These are phyloP conservation scores for Harpalus rubripes DNA, from an alignment of 2,888 invertebrate genomes.

Conservation along the genomic window DNA sequence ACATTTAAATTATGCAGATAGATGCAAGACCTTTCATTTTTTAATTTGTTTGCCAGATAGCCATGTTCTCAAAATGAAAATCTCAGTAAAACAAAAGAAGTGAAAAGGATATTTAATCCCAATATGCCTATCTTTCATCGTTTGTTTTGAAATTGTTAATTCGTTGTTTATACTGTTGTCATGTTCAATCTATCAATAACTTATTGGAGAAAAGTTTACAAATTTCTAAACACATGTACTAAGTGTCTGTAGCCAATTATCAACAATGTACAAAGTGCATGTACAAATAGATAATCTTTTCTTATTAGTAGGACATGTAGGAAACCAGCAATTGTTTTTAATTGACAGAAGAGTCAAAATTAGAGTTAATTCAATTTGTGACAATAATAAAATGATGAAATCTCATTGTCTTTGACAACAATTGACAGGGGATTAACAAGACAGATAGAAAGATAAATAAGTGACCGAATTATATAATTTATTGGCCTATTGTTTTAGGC, in stretches of 20 bases:
- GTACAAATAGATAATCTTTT: not conserved
- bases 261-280: conserved; percentile 16
- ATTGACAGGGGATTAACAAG: conserved; percentile 1
- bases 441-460: not conserved
- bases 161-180: conserved; percentile 1
- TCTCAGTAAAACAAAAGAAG: too few species aligned
- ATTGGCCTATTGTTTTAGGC: not conserved
- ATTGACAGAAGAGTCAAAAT: conserved; percentile 33
- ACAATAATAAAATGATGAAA: conserved; percentile 24
- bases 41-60: too few species aligned
- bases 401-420: conserved; percentile 2
- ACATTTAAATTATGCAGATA: too few species aligned
- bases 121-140: too few species aligned
- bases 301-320: conserved; percentile 21
- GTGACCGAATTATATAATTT: conserved; percentile 11
- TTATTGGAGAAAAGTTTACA: conserved; percentile 11
- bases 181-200: conserved; percentile 1
- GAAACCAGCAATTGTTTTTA: conserved; percentile 43
- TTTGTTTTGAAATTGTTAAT: conserved; percentile 4
- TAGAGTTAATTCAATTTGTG: conserved; percentile 21
- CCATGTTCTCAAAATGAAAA: too few species aligned
- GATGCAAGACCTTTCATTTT: too few species aligned
- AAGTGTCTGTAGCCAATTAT: conserved; percentile 17
- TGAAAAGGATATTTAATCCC: too few species aligned
- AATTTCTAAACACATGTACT: conserved; percentile 11